Conservation (phyloP, 2,888 invertebrate species). For the Spatulosminthurus flaviceps region DNA sequence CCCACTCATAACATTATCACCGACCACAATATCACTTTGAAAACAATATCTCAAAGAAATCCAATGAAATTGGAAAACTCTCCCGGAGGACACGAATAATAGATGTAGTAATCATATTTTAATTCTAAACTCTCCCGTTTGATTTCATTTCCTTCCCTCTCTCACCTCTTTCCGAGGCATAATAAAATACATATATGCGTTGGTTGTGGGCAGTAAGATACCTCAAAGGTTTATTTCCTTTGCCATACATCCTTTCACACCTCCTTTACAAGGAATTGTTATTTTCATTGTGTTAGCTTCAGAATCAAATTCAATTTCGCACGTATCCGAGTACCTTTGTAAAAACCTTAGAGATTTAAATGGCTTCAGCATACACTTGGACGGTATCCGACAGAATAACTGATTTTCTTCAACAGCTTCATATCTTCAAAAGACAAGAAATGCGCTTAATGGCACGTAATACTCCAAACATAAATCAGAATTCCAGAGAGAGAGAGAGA, state of each 20-base stretch:
- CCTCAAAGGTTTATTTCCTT: too few species aligned
- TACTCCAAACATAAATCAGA: too few species aligned
- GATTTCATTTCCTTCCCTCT: slow-evolving; percentile 7
- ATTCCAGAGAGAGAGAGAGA: too few species aligned
- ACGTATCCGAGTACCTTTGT: slow-evolving; percentile 51
- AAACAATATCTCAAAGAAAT: neutral
- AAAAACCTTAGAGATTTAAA: slow-evolving; percentile 55
- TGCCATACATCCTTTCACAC: too few species aligned
- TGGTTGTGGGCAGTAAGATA: too few species aligned
- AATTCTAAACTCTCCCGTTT: neutral
- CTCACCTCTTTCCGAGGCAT: too few species aligned
- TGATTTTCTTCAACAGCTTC: slow-evolving; percentile 48
- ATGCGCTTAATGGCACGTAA: too few species aligned
- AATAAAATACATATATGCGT: too few species aligned
- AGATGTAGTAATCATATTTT: too few species aligned
- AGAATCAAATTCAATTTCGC: slow-evolving; percentile 51
- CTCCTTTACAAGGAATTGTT: slow-evolving; percentile 50
- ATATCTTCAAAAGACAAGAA: slow-evolving; percentile 42
- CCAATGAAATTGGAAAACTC: neutral
- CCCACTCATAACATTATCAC: neutral
- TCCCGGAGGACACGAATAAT: neutral
- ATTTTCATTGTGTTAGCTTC: slow-evolving; percentile 47
- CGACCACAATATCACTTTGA: neutral
- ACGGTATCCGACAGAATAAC: slow-evolving; percentile 51
- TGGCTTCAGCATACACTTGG: slow-evolving; percentile 60